Conservation (phyloP, 1,140 invertebrate genomes). For the Glossosoma conforme region DNA sequence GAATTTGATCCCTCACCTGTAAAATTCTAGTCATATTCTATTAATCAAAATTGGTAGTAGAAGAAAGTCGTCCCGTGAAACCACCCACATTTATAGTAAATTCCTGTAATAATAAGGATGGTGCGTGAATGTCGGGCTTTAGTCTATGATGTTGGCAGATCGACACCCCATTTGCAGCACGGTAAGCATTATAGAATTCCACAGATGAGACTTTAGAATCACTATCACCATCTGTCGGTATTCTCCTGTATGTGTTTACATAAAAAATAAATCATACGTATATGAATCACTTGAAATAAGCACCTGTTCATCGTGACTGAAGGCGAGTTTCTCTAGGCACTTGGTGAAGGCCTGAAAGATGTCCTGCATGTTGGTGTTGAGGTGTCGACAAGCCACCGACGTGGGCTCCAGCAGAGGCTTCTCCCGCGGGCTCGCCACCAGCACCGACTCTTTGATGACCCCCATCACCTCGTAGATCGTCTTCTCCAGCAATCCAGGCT, state of each 20-base stretch:
- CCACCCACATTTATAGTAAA: too few species aligned
- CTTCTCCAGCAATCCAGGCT: slow-evolving; percentile 82
- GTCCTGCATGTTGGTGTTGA: slow-evolving; percentile 65
- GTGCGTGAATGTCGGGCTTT: too few species aligned
- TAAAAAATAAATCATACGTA: neutral
- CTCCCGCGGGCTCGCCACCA: slow-evolving; percentile 68
- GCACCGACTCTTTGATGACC: slow-evolving; percentile 78
- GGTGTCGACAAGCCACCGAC: slow-evolving; percentile 57
- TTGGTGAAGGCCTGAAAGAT: slow-evolving; percentile 63
- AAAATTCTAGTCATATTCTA: too few species aligned
- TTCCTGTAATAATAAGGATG: too few species aligned
- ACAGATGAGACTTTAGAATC: neutral
- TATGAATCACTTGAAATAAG: neutral
- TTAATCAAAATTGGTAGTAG: too few species aligned
- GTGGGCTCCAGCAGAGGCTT: slow-evolving; percentile 58
- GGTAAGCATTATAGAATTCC: neutral
- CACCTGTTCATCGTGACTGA: slow-evolving; percentile 56
- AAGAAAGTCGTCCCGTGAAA: too few species aligned
- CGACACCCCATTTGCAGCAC: neutral
- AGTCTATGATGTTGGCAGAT: too few species aligned
- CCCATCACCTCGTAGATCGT: slow-evolving; percentile 79
- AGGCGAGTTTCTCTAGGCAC: slow-evolving; percentile 61
- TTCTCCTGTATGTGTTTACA: too few species aligned
- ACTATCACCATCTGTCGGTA: too few species aligned
- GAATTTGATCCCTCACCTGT: too few species aligned